A percentile compares a stretch with the other conserved stretches of the same genome.
Conservation (phyloP, 35 echinoderm and acorn worm species). For the Apostichopus parvimensis region DNA sequence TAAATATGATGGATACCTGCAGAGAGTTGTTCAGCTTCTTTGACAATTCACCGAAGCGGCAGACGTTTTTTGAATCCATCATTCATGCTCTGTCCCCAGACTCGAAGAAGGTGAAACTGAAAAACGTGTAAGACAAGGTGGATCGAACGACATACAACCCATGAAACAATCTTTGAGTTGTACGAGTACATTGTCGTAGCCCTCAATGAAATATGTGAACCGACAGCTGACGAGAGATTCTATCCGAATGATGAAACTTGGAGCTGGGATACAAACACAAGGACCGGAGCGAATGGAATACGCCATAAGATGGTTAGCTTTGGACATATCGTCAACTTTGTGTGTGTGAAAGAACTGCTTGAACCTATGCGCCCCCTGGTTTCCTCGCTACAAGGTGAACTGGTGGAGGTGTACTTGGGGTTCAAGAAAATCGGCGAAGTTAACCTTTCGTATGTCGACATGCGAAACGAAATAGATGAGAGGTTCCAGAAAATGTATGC, state of each 20-base stretch:
- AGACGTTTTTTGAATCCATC: constrained; percentile 34
- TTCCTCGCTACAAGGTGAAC: constrained; percentile 38
- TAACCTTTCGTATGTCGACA: constrained; percentile 5
- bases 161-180: constrained; percentile 18
- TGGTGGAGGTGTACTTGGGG: constrained; percentile 26
- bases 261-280: constrained; percentile 34
- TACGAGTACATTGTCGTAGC: constrained; percentile 37
- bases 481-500: constrained; percentile 11
- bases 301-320: background rate
- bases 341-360: constrained; percentile 51
- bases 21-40: constrained; percentile 50
- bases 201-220: constrained; percentile 47
- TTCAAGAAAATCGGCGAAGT: constrained; percentile 29
- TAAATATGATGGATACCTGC: background rate
- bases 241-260: background rate
- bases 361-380: constrained; percentile 15
- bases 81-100: background rate
- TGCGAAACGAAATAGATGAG: constrained; percentile 7
- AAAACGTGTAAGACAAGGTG: constrained; percentile 52
- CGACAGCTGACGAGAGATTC: constrained; percentile 21
- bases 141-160: constrained; percentile 16
- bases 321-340: constrained; percentile 17
- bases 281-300: background rate
- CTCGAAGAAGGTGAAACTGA: constrained; percentile 51
- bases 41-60: background rate